Percentiles rank a stretch among this genome's conserved stretches.
Conservation (phyloP, 2,797 vertebrate species). For the Silurus aristotelis region DNA sequence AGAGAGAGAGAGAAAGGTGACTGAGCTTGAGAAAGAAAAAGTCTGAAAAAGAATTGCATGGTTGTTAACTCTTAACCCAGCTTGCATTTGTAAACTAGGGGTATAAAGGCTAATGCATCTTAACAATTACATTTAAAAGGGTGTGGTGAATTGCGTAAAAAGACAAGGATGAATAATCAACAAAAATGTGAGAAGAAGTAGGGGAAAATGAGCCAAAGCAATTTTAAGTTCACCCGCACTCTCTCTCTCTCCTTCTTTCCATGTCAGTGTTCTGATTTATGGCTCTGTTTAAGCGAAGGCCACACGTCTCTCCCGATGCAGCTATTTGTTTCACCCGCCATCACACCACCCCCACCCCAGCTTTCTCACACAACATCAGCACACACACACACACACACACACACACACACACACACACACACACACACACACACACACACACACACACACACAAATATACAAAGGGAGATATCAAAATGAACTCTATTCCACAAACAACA, state of each 20-base stretch:
- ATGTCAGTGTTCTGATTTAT: conserved; percentile 84
- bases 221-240: conserved; percentile 56
- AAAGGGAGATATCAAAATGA: conserved; percentile 47
- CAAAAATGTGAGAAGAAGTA: conserved; percentile 45
- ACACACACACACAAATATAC: conserved; percentile 29
- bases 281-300: conserved; percentile 87
- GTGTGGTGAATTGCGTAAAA: conserved; percentile 38
- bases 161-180: conserved; percentile 37
- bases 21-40: conserved; percentile 18
- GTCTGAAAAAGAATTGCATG: conserved; percentile 22
- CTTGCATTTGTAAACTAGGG: conserved; percentile 20
- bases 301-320: conserved; percentile 78
- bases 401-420: conserved; percentile 28
- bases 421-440: conserved; percentile 25
- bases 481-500: conserved; percentile 15
- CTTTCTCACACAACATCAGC: conserved; percentile 59
- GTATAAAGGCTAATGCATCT: conserved; percentile 41
- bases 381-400: conserved; percentile 20
- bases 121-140: conserved; percentile 51
- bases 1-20: background rate
- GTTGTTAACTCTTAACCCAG: conserved; percentile 54
- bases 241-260: conserved; percentile 59
- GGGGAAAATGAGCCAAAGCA: conserved; percentile 60
- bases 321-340: conserved; percentile 82
- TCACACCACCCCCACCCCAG: conserved; percentile 68